Conservation (phyloP, 2,888 invertebrate genomes). For the Julus scanicus region DNA sequence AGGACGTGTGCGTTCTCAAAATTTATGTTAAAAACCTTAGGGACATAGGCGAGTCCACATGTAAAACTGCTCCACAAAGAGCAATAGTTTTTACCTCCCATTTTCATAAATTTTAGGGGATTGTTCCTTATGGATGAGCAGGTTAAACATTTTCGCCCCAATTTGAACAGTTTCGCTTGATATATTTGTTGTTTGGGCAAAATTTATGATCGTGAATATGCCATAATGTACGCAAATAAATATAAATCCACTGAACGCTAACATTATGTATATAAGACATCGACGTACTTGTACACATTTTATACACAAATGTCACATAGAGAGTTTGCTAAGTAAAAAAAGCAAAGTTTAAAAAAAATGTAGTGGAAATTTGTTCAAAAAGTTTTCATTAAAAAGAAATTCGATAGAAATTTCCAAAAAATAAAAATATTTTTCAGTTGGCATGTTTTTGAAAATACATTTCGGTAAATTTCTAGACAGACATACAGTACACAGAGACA, state of each 20-base stretch:
- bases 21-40: constrained; percentile 35
- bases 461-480: too few relatives aligned
- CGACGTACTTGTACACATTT: not conserved
- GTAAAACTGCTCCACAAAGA: not conserved
- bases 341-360: too few relatives aligned
- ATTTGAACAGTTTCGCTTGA: constrained; percentile 6
- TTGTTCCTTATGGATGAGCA: constrained; percentile 5
- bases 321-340: not conserved
- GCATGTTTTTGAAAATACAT: too few relatives aligned
- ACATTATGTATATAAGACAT: not conserved
- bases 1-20: not conserved
- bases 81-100: not conserved
- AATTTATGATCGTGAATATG: not conserved
- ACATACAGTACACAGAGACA: too few relatives aligned
- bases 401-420: too few relatives aligned
- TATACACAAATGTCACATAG: not conserved
- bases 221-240: not conserved
- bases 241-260: not conserved
- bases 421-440: too few relatives aligned
- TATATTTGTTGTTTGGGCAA: not conserved
- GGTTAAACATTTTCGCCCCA: constrained; percentile 9
- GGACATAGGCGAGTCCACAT: not conserved
- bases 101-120: not conserved
- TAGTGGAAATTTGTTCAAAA: too few relatives aligned
- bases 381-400: too few relatives aligned